Percentiles rank a stretch among this genome's conserved stretches.
Evolutionary conservation across 2,797 vertebrate species (phyloP).

Genomic region (Poliocrania exsul): DNA sequence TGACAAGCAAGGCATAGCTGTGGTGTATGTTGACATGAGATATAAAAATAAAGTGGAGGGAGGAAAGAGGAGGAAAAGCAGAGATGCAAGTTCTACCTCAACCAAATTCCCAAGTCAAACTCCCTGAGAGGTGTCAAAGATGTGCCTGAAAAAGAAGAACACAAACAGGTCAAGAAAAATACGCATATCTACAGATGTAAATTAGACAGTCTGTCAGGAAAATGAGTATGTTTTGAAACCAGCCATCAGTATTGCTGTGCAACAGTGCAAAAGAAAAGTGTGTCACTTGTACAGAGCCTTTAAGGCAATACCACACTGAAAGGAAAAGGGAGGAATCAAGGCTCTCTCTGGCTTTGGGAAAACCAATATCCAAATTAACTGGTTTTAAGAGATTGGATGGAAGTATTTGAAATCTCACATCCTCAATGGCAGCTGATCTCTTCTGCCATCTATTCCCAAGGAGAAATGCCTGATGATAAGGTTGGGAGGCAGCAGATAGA

Average conservation of each 20-base stretch:
- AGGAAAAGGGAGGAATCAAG: background rate
- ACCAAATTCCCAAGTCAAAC: background rate
- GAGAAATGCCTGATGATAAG: background rate
- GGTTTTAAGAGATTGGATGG: background rate
- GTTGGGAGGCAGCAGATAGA: background rate
- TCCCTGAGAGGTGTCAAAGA: background rate
- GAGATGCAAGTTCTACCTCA: background rate
- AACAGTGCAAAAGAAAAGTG: background rate
- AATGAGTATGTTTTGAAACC: background rate
- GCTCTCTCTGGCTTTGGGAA: background rate
- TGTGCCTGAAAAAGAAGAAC: background rate
- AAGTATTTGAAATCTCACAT: background rate
- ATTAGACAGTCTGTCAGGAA: slow-evolving; percentile 11
- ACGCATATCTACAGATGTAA: background rate
- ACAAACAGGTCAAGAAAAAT: slow-evolving; percentile 18
- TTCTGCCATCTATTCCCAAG: background rate
- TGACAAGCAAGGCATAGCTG: background rate
- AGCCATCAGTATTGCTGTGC: background rate
- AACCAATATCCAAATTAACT: background rate
- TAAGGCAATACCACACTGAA: background rate
- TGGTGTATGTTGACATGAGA: background rate
- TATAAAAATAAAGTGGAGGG: background rate
- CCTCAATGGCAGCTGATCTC: background rate
- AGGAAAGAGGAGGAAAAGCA: background rate
- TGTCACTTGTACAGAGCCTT: background rate